Percentiles rank a stretch among this genome's conserved stretches.
Evolutionary conservation across 2,888 invertebrate genomes (phyloP).

Genomic region (Sthenelais limicola): DNA sequence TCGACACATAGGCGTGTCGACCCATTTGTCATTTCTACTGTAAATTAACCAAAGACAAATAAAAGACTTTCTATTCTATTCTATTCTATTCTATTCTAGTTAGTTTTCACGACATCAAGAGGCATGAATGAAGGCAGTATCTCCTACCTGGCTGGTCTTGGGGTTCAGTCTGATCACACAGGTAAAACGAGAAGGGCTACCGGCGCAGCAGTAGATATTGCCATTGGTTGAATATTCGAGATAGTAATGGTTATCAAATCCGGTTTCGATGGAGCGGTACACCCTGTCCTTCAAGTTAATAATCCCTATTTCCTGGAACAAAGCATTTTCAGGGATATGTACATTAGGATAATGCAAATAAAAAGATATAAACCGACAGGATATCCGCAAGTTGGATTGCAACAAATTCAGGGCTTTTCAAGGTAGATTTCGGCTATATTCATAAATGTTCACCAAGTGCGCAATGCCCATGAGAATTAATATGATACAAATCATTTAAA

Average conservation of each 20-base stretch:
- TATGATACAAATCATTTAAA: too few species aligned
- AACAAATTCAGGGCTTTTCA: neutral
- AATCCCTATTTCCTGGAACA: constrained; percentile 57
- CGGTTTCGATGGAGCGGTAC: constrained; percentile 57
- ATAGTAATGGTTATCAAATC: constrained; percentile 54
- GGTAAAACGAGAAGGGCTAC: constrained; percentile 63
- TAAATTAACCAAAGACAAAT: too few species aligned
- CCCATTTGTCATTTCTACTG: too few species aligned
- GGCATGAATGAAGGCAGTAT: neutral
- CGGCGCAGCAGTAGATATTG: constrained; percentile 63
- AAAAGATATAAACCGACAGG: too few species aligned
- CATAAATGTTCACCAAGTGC: too few species aligned
- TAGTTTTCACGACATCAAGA: too few species aligned
- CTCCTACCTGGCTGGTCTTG: constrained; percentile 56
- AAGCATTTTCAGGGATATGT: neutral
- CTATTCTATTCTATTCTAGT: too few species aligned
- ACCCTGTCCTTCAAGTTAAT: constrained; percentile 54
- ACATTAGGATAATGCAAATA: too few species aligned
- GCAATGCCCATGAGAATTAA: too few species aligned
- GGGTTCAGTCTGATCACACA: constrained; percentile 62
- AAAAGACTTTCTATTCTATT: too few species aligned
- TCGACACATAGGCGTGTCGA: too few species aligned
- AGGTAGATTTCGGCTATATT: neutral
- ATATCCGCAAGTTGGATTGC: too few species aligned
- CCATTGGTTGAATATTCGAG: constrained; percentile 57